These are phyloP conservation scores for Lophius piscatorius DNA, from an alignment of 2,113 vertebrate genomes.

Conservation along the genomic window DNA sequence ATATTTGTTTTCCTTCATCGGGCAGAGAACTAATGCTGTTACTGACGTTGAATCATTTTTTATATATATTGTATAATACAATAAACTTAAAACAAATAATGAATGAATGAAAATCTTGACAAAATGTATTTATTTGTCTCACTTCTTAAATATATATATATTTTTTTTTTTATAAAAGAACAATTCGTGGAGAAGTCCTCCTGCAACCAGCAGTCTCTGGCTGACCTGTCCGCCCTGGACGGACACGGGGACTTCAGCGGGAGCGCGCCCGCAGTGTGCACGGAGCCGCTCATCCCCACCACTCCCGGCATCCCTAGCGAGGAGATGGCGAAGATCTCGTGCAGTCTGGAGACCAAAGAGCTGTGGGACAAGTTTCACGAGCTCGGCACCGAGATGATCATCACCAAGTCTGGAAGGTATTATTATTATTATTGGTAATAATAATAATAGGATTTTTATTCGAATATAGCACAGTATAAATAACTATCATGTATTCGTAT, in stretches of 20 bases:
- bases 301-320: slow-evolving; percentile 91
- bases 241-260: slow-evolving; percentile 84
- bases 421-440: background rate
- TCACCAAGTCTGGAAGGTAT: slow-evolving; percentile 97
- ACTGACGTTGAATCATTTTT: too few species aligned
- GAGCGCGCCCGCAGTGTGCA: slow-evolving; percentile 85
- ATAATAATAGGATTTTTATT: background rate
- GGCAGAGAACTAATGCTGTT: too few species aligned
- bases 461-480: too few species aligned
- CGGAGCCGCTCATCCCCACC: slow-evolving; percentile 95
- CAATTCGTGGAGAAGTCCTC: slow-evolving; percentile 98
- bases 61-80: too few species aligned
- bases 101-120: too few species aligned
- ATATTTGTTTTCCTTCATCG: too few species aligned
- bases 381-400: slow-evolving; percentile 99
- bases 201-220: slow-evolving; percentile 87
- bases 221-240: slow-evolving; percentile 88
- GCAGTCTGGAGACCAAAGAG: slow-evolving; percentile 97
- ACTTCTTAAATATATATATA: too few species aligned
- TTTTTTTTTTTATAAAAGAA: slow-evolving; percentile 74
- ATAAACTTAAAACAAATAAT: too few species aligned
- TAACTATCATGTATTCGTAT: background rate
- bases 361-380: slow-evolving; percentile 99
- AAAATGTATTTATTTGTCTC: too few species aligned
- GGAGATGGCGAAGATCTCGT: slow-evolving; percentile 97